Percentiles rank a stretch among this genome's conserved stretches.
phyloP scores from a whole-genome alignment of 2,888 invertebrate genomes.

The Himalopsyche kuldschensis region DNA sequence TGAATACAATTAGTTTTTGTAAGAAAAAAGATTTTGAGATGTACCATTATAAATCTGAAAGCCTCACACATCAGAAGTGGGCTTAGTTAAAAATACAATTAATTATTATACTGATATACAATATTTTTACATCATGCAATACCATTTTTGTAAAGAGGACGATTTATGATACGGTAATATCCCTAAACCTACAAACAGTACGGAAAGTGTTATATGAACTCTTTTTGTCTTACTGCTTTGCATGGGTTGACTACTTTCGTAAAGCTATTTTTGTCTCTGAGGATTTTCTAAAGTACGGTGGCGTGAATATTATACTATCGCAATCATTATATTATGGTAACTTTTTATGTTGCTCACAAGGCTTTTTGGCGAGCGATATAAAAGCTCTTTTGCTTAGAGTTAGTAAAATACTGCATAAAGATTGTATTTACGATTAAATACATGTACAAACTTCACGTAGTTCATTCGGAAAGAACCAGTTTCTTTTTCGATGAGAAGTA shows the following conservation, averaged over 20 bases:
- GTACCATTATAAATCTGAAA: too few relatives aligned
- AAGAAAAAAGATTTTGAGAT: too few relatives aligned
- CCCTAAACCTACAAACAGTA: background rate
- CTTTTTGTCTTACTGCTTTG: background rate
- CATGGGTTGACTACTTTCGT: conserved; percentile 1
- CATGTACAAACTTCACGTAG: background rate
- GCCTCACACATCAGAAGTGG: too few relatives aligned
- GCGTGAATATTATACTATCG: background rate
- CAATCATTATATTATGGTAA: background rate
- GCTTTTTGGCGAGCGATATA: background rate
- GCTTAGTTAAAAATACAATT: too few relatives aligned
- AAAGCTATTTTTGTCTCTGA: background rate
- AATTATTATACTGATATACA: too few relatives aligned
- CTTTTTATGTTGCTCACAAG: background rate
- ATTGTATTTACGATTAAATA: background rate
- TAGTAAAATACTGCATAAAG: background rate
- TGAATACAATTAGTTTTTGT: too few relatives aligned
- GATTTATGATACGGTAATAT: background rate
- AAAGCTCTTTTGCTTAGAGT: background rate
- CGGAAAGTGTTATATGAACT: background rate
- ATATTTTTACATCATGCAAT: too few relatives aligned
- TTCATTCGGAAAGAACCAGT: too few relatives aligned
- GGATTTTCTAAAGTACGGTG: background rate
- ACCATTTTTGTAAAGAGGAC: background rate
- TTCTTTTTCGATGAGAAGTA: background rate